Evolutionary conservation across 1,140 invertebrate species (phyloP), one percentile per base, ranked within the genome.

Genomic region (Lineus longissimus): DNA sequence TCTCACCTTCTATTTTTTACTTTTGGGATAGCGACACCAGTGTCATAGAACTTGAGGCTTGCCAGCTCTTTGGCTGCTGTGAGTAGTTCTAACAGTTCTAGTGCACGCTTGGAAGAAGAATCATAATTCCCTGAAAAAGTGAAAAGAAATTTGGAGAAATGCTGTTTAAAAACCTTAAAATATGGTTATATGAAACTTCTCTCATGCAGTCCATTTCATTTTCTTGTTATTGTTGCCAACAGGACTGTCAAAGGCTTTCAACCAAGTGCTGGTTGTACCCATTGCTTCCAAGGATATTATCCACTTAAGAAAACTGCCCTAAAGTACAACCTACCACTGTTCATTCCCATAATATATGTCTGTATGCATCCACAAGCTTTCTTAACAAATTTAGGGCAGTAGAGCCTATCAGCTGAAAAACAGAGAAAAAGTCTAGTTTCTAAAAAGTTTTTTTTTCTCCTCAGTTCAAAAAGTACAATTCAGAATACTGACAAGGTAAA

Each of bases 331-430:
- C 47, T 65, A 74, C 73, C 68, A 60, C 67, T 58, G 25, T 36
- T 36, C 33, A 7, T 15, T 36, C 36, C 62, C 11, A 54, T 51
- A 2, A 75, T 61, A 60, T 73, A 76, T 25, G 61, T 65, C 67
- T 77, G 74, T 36, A 77, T 54, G 70, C 76, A 77, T 4, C 61
- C 68, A 70, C 76, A 77, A 7, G 69, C 60, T 54, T 61, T 67
- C 43, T 43, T 66, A 56, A 69, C 70, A 43, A 73, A 71, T 19
- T 67, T 62, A 15, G 72, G 72, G 61, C 76, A 77, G 55, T 64
- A 77, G 6, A 77, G 54, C 25, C 63, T 66, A 41, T 70, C 65
- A 57, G 74, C 76, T 75, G 64, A 25, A 70, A 73, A 40, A 58
- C 41, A 51, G 40, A 19, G 33, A 30, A 63, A 9, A 25, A 31